These are phyloP conservation scores for Rhinella marina DNA, from an alignment of 2,797 vertebrate species.

Conservation along the genomic window DNA sequence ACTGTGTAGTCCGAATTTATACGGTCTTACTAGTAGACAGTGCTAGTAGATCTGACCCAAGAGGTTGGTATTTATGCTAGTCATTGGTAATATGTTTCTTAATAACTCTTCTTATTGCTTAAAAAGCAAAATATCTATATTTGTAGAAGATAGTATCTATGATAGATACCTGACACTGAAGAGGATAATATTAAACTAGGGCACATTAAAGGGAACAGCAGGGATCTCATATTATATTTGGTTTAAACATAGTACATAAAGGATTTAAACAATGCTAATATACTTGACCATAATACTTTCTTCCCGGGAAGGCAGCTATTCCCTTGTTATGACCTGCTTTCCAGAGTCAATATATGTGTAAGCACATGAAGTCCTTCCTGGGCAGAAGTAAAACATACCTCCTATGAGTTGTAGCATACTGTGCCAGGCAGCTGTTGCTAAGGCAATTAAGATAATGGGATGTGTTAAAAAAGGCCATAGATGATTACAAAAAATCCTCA, in stretches of 20 bases:
- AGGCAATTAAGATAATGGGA: not conserved
- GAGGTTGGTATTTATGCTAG: not conserved
- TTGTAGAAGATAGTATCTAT: not conserved
- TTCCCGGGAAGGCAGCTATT: not conserved
- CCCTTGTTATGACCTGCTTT: not conserved
- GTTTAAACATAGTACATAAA: not conserved
- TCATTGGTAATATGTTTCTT: too few species aligned
- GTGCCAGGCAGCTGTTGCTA: not conserved
- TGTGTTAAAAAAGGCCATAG: not conserved
- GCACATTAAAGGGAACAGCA: not conserved
- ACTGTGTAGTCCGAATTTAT: too few species aligned
- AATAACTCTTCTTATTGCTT: not conserved
- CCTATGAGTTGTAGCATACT: not conserved
- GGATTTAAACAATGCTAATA: constrained; percentile 4
- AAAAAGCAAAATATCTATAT: not conserved
- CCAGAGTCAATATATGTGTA: not conserved
- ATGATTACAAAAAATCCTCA: not conserved
- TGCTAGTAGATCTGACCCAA: not conserved
- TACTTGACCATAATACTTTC: not conserved
- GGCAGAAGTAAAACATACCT: not conserved
- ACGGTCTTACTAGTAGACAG: too few species aligned
- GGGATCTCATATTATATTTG: not conserved
- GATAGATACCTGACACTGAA: not conserved
- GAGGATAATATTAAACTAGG: not conserved
- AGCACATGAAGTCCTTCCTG: not conserved